phyloP scores from a whole-genome alignment of 2,797 vertebrate species.

The Hypotaenidia okinawae region DNA sequence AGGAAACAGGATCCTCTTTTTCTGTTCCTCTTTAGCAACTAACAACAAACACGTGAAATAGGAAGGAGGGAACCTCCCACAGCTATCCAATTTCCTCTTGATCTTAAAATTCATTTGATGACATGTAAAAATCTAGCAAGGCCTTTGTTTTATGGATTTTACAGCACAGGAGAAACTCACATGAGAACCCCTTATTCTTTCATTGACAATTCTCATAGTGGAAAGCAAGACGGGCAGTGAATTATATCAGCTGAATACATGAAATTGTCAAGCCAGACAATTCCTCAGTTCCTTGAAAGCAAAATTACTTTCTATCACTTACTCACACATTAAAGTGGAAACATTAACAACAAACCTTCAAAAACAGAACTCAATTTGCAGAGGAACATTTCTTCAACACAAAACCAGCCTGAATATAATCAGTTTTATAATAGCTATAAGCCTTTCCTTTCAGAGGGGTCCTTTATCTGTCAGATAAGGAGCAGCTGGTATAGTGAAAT shows the following conservation, averaged over 20 bases:
- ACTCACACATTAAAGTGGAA: not conserved
- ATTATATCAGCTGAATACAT: not conserved
- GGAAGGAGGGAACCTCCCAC: not conserved
- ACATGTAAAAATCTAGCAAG: not conserved
- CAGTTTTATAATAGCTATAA: not conserved
- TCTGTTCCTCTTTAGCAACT: not conserved
- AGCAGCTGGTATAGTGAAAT: not conserved
- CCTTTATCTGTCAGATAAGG: constrained; percentile 33
- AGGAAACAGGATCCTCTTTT: not conserved
- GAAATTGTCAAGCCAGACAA: not conserved
- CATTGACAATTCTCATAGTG: not conserved
- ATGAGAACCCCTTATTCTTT: not conserved
- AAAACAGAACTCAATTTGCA: not conserved
- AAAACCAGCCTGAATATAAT: not conserved
- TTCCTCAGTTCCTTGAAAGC: not conserved
- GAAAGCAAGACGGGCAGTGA: not conserved
- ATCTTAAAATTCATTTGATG: not conserved
- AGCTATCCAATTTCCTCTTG: not conserved
- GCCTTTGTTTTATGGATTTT: not conserved
- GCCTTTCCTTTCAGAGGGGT: not conserved
- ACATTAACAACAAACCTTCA: not conserved
- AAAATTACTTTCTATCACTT: not conserved
- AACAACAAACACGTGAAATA: not conserved
- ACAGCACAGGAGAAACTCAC: not conserved
- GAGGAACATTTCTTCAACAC: not conserved